Evolutionary conservation across 2,888 invertebrate species (phyloP), one percentile per base, ranked within the genome.

Genomic region (Acanthosoma haemorrhoidale): DNA sequence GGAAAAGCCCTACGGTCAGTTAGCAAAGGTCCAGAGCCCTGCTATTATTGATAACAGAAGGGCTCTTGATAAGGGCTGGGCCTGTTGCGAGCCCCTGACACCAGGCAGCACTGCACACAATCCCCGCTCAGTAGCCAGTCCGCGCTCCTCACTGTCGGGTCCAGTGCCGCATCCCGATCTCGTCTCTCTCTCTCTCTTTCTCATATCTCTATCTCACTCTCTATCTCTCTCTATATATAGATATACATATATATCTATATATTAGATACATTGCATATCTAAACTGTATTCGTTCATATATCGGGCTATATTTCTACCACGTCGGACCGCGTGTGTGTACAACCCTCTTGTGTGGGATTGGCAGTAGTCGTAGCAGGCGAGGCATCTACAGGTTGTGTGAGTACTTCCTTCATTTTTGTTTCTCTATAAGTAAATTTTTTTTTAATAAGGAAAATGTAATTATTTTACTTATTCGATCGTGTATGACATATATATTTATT

Each of bases 131-230:
- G 61, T 61, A 36, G 32, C 36, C 61, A 21, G 34, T 36, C 34
- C 61, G 61, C 61, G 61, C 21, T 61, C 61, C 25, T n/a, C 51
- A 51, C n/a, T 51, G 51, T 6, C 51, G 51, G 51, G 51, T 51
- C 51, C 51, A 51, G 51, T 51, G 51, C 51, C 51, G 51, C 51
- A 51, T 51, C 51, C 29, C 51, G n/a, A n/a, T 51, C 51, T 51
- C 51, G 51, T 51, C 51, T n/a, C n/a, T n/a, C n/a, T n/a, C n/a
- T n/a, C n/a, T n/a, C n/a, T n/a, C n/a, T n/a, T n/a, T n/a, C n/a
- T n/a, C n/a, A 51, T 25, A 51, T 51, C 51, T 51, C 51, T n/a
- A n/a, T n/a, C n/a, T n/a, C n/a, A n/a, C n/a, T n/a, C n/a, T n/a
- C n/a, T n/a, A n/a, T n/a, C n/a, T n/a, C n/a, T n/a, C n/a, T n/a